phyloP scores from a whole-genome alignment of 2,113 vertebrate species.

The Campylomormyrus numenius region DNA sequence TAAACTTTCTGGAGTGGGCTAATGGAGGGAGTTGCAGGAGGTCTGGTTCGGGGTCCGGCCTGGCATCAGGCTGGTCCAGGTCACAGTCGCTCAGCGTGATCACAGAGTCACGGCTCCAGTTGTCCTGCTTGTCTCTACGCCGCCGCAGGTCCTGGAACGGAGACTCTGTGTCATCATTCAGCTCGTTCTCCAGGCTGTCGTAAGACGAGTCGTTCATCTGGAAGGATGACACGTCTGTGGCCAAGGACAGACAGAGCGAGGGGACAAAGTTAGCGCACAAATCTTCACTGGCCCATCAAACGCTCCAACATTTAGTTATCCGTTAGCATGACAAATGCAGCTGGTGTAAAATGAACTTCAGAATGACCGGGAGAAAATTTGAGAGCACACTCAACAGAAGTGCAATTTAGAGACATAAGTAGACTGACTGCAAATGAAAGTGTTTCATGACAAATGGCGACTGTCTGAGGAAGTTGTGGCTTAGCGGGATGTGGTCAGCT shows the following conservation, averaged over 20 bases:
- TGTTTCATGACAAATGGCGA: neutral
- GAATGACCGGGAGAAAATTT: neutral
- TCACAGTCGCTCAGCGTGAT: constrained; percentile 80
- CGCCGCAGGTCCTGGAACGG: constrained; percentile 59
- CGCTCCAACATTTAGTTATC: neutral
- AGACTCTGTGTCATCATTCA: constrained; percentile 76
- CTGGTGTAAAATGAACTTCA: neutral
- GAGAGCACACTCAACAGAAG: neutral
- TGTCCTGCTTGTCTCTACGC: constrained; percentile 65
- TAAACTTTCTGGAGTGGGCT: constrained; percentile 51
- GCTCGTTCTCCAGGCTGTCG: constrained; percentile 83
- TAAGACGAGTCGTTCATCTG: constrained; percentile 88
- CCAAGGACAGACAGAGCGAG: constrained; percentile 16
- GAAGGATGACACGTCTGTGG: constrained; percentile 72
- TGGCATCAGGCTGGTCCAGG: constrained; percentile 59
- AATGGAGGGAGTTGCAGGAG: constrained; percentile 52
- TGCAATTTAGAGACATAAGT: neutral
- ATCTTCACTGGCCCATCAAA: neutral
- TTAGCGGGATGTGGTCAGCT: neutral
- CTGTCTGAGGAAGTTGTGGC: constrained; percentile 2
- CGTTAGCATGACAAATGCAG: neutral
- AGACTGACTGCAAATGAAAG: constrained; percentile 1
- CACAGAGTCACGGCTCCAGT: constrained; percentile 82
- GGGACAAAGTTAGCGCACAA: neutral
- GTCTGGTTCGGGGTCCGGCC: constrained; percentile 57